These are phyloP conservation scores for Neodon shergylaensis DNA, from an alignment of 2,113 vertebrate genomes.

Conservation along the genomic window DNA sequence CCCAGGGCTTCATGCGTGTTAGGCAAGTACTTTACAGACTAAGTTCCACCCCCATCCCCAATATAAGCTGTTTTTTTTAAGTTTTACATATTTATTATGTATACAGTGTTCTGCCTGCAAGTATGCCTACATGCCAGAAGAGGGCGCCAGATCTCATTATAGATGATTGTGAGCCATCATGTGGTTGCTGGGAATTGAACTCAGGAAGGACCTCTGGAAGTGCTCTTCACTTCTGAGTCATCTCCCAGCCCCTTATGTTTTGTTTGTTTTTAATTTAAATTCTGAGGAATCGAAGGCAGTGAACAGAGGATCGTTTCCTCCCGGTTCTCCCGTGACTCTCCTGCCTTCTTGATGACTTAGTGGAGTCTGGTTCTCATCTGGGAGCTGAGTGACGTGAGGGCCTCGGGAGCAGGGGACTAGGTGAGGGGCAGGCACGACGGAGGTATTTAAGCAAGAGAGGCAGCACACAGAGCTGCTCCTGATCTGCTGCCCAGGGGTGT, in stretches of 20 bases:
- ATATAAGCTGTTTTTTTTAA: not conserved
- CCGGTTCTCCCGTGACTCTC: too few relatives aligned
- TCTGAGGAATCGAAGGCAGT: not conserved
- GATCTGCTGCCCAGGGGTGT: not conserved
- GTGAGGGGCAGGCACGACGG: not conserved
- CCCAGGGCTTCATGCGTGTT: not conserved
- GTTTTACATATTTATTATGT: not conserved
- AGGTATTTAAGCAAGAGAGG: not conserved
- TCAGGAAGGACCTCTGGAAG: not conserved
- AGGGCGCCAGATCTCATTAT: not conserved
- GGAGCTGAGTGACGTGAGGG: not conserved
- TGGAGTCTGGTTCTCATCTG: conserved; percentile 36
- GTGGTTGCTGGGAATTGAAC: not conserved
- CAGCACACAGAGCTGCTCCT: not conserved
- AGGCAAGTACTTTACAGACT: not conserved
- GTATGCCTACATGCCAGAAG: not conserved
- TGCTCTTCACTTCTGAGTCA: not conserved
- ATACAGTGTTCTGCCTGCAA: not conserved
- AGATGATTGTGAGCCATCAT: not conserved
- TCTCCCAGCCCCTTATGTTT: not conserved
- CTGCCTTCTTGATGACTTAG: not conserved
- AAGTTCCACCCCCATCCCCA: not conserved
- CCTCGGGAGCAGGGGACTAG: not conserved
- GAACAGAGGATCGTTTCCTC: conserved; percentile 16
- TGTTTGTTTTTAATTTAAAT: not conserved